Evolutionary conservation across 2,888 invertebrate species (phyloP).

Genomic region (Neoaliturus tenellus): DNA sequence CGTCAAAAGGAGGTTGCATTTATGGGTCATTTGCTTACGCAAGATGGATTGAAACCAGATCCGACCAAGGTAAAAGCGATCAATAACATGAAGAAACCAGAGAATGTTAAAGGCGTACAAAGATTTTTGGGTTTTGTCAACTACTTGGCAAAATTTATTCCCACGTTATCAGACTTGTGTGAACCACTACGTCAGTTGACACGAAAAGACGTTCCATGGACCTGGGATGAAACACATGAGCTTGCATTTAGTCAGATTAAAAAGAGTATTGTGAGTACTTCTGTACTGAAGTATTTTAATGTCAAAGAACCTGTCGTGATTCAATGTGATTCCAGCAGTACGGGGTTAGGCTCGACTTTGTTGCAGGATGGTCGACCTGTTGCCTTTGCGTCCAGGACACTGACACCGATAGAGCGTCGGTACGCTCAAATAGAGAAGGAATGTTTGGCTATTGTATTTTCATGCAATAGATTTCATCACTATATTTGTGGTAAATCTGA

Average conservation of each 20-base stretch:
- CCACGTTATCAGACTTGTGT: background rate
- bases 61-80: background rate
- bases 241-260: too few species aligned
- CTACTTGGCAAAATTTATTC: background rate
- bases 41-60: background rate
- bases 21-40: background rate
- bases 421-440: too few species aligned
- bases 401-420: too few species aligned
- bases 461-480: background rate
- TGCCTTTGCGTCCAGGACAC: too few species aligned
- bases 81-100: background rate
- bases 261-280: too few species aligned
- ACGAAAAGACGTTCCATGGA: too few species aligned
- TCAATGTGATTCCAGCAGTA: background rate
- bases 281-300: too few species aligned
- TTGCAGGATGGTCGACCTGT: background rate
- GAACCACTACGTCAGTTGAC: background rate
- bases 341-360: background rate
- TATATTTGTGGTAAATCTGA: background rate
- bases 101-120: background rate
- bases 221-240: too few species aligned
- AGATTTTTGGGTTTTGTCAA: background rate
- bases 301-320: too few species aligned
- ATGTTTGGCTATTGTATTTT: too few species aligned
- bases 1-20: background rate